Evolutionary conservation across 1,140 invertebrate species (phyloP), one percentile per base, ranked within the genome.

Genomic region (Drosophila mayri): DNA sequence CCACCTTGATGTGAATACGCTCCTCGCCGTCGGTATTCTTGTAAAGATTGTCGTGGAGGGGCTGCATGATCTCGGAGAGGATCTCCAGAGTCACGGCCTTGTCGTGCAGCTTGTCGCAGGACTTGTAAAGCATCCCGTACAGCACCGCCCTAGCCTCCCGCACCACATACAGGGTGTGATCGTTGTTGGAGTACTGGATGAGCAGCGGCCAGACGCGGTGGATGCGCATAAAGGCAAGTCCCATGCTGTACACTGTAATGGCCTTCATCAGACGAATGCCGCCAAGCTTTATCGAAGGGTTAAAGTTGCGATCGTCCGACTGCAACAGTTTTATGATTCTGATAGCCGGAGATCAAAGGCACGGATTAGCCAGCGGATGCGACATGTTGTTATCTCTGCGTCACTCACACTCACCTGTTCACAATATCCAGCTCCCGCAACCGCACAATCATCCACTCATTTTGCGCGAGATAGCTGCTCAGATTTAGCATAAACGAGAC

Each of bases 91-190:
- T 94, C 4, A 94, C 85, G 14, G 92, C 83, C 40, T 93, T 86
- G 72, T 92, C 87, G 0, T 93, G 76, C 11, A 71, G 68, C 70
- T 94, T 93, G 8, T 93, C 92, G 43, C 92, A 92, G 61, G 94
- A 94, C 41, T 93, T 91, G 67, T 93, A 91, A 7, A 95, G 71
- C 63, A 95, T 91, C 20, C 92, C 81, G 43, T 93, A 94, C 1
- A 95, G 81, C 72, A 95, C 94, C 32, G 93, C 92, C 37, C 94
- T 93, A 9, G 94, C 94, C 68, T 95, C 94, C 20, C 94, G 93
- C 0, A 94, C 94, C n/a, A 95, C 94, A 71, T 95, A 96, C 70
- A 95, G 81, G 9, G 95, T 95, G 40, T 95, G 94, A 92, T 94
- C 94, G 50, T 93, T 86, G 59, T 95, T 94, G 57, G 93, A 94